These are phyloP conservation scores for Patella caerulea DNA, from an alignment of 2,888 invertebrate genomes.

Conservation along the genomic window DNA sequence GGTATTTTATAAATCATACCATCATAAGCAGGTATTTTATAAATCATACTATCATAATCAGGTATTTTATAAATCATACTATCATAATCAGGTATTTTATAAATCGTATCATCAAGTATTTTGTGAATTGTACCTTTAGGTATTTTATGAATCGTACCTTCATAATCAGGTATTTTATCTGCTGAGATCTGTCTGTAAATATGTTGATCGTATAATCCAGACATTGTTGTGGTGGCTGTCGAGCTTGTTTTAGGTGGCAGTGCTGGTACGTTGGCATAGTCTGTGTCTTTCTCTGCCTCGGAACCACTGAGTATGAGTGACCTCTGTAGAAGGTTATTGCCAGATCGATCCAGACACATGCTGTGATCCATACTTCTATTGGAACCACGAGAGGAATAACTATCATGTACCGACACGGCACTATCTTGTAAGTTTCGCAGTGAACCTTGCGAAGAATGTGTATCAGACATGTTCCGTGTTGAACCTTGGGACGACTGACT, in stretches of 20 bases:
- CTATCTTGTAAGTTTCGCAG: constrained; percentile 60
- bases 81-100: no score
- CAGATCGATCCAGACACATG: constrained; percentile 36
- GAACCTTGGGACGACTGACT: constrained; percentile 76
- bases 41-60: no score
- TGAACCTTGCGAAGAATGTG: constrained; percentile 68
- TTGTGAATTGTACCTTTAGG: background rate
- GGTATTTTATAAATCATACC: no score
- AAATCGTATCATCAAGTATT: no score
- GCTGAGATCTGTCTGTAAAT: constrained; percentile 8
- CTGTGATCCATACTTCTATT: constrained; percentile 32
- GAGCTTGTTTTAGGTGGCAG: constrained; percentile 7
- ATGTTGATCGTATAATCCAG: constrained; percentile 14
- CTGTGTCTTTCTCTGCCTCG: constrained; percentile 57
- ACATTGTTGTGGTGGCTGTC: constrained; percentile 17
- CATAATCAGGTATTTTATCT: constrained; percentile 34
- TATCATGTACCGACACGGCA: constrained; percentile 58
- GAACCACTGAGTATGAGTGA: constrained; percentile 27
- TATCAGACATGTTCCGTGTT: constrained; percentile 70
- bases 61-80: no score
- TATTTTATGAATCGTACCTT: constrained; percentile 33
- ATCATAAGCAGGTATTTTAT: no score
- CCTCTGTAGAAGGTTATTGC: constrained; percentile 48
- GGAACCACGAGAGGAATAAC: constrained; percentile 55
- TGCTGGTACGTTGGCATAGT: constrained; percentile 65